A percentile compares a stretch with the other conserved stretches of the same genome.
Conservation (phyloP, 2,888 invertebrate genomes). For the Hecatera dysodea region DNA sequence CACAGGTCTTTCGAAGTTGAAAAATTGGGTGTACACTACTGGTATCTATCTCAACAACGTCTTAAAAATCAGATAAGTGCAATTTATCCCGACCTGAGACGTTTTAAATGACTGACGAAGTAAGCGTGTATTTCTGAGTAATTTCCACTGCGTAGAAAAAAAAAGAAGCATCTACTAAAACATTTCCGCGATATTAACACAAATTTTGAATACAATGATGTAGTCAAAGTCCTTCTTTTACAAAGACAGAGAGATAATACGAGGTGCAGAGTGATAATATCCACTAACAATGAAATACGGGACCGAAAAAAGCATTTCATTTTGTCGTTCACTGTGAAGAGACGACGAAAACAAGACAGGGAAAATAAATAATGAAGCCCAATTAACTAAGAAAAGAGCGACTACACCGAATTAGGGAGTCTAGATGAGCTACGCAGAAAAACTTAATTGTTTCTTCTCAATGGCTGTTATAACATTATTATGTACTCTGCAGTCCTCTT, state of each 20-base stretch:
- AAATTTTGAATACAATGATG: slow-evolving; percentile 32
- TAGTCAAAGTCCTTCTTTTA: slow-evolving; percentile 35
- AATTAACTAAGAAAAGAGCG: slow-evolving; percentile 80
- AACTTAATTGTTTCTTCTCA: background rate
- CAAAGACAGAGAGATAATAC: slow-evolving; percentile 46
- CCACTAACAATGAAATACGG: slow-evolving; percentile 71
- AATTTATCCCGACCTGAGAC: too few relatives aligned
- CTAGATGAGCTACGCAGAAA: slow-evolving; percentile 49
- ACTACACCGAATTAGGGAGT: slow-evolving; percentile 53
- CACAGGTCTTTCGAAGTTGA: too few relatives aligned
- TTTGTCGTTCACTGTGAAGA: slow-evolving; percentile 74
- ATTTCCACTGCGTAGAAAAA: background rate
- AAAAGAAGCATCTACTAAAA: background rate
- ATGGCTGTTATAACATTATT: background rate
- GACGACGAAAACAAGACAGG: slow-evolving; percentile 75
- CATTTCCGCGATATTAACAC: slow-evolving; percentile 3
- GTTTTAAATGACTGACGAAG: too few relatives aligned
- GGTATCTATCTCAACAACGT: too few relatives aligned
- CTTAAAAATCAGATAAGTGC: too few relatives aligned
- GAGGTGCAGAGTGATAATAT: slow-evolving; percentile 56
- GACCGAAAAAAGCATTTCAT: slow-evolving; percentile 73
- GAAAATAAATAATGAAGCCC: slow-evolving; percentile 82
- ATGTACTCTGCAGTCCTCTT: background rate
- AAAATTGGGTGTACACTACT: too few relatives aligned
- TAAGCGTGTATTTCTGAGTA: slow-evolving; percentile 12